phyloP scores from a whole-genome alignment of 2,888 invertebrate species.

The Nebria brevicollis region DNA sequence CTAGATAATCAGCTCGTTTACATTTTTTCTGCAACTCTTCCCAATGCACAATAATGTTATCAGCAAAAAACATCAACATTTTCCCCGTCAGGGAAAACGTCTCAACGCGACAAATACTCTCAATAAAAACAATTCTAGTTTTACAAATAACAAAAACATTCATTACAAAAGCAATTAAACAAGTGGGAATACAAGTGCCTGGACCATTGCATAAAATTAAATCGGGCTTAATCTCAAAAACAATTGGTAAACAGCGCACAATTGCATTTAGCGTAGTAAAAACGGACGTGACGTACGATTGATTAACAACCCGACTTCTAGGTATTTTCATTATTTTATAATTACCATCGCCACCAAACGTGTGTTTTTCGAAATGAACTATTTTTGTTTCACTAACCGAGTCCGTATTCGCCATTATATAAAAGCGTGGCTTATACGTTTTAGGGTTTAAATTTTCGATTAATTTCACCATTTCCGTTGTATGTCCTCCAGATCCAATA shows the following conservation, averaged over 20 bases:
- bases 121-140: constrained; percentile 87
- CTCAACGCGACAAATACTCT: constrained; percentile 94
- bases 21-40: constrained; percentile 75
- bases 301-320: constrained; percentile 87
- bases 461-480: constrained; percentile 90
- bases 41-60: constrained; percentile 95
- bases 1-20: constrained; percentile 79
- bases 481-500: constrained; percentile 90
- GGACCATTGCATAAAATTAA: constrained; percentile 94
- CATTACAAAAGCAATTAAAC: constrained; percentile 79
- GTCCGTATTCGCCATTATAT: constrained; percentile 83
- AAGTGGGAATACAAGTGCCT: constrained; percentile 94
- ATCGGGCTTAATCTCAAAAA: constrained; percentile 78
- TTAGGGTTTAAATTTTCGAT: constrained; percentile 70
- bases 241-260: constrained; percentile 74
- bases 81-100: constrained; percentile 89
- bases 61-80: constrained; percentile 84
- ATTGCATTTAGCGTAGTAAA: constrained; percentile 80
- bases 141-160: constrained; percentile 74
- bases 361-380: constrained; percentile 62
- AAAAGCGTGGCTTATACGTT: constrained; percentile 78
- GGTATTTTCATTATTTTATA: constrained; percentile 73
- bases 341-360: constrained; percentile 54
- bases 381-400: constrained; percentile 78
- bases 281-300: constrained; percentile 83